Percentiles rank a stretch among this genome's conserved stretches.
Conservation (phyloP, 2,113 vertebrate genomes). For the Macaca mulatta region DNA sequence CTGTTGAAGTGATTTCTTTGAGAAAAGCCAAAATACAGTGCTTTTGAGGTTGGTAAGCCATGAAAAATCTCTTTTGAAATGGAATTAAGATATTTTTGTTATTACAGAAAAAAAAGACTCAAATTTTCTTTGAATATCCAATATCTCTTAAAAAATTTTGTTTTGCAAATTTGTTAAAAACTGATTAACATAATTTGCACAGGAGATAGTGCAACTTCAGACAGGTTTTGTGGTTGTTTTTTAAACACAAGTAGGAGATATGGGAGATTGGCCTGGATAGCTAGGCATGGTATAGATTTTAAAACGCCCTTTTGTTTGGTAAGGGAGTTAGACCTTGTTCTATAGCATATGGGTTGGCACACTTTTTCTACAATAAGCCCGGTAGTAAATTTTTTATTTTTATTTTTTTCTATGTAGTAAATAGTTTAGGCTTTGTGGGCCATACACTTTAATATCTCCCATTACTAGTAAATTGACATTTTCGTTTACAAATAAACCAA, state of each 20-base stretch:
- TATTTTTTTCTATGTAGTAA: background rate
- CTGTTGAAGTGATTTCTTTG: slow-evolving; percentile 56
- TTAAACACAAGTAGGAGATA: background rate
- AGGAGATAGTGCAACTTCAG: background rate
- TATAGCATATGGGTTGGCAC: background rate
- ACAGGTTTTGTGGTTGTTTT: background rate
- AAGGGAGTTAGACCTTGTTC: background rate
- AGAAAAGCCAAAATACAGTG: slow-evolving; percentile 59
- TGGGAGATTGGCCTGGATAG: background rate
- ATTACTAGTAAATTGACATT: background rate
- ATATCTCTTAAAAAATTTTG: background rate
- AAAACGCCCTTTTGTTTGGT: background rate
- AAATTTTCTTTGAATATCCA: background rate
- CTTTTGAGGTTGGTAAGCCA: slow-evolving; percentile 55
- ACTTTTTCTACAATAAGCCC: background rate
- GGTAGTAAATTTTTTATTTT: background rate
- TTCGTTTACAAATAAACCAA: background rate
- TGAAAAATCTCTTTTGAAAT: slow-evolving; percentile 58
- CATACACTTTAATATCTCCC: background rate
- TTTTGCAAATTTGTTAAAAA: background rate
- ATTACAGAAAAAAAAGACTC: background rate
- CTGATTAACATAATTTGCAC: background rate
- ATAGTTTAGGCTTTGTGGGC: background rate
- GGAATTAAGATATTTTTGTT: slow-evolving; percentile 44
- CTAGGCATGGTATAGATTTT: background rate